phyloP scores from a whole-genome alignment of 1,140 invertebrate genomes.

The Nasonia vitripennis region DNA sequence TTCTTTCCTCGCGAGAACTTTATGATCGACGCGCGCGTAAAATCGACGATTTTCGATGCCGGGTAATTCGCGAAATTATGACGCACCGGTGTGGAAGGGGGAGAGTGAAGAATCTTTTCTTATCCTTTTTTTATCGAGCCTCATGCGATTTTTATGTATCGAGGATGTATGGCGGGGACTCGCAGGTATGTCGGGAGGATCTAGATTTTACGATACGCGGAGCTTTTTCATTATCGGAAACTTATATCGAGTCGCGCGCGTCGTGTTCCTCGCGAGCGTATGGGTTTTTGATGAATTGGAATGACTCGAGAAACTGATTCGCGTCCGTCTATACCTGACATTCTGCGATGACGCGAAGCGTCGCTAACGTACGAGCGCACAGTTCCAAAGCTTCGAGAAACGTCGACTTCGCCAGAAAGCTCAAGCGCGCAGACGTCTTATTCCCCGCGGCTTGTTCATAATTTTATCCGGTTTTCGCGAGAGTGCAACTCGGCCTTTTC shows the following conservation, averaged over 20 bases:
- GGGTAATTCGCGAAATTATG: neutral
- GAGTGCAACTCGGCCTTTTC: constrained; percentile 1
- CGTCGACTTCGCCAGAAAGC: neutral
- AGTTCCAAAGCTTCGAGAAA: too few relatives aligned
- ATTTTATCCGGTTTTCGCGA: constrained; percentile 6
- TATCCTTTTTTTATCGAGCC: neutral
- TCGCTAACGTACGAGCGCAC: too few relatives aligned
- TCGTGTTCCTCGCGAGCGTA: neutral
- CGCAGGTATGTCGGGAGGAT: neutral
- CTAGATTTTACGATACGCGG: neutral
- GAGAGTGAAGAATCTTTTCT: too few relatives aligned
- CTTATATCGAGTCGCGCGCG: neutral
- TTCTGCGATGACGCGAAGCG: too few relatives aligned
- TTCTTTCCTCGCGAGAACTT: neutral
- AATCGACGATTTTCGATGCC: neutral
- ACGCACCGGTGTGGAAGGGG: neutral
- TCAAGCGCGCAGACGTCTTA: neutral
- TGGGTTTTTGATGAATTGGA: neutral
- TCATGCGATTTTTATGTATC: neutral
- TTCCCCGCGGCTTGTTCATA: neutral
- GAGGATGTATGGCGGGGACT: neutral
- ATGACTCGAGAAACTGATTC: neutral
- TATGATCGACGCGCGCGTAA: constrained; percentile 9
- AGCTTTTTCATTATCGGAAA: constrained; percentile 1
- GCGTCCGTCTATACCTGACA: too few relatives aligned